phyloP scores from a whole-genome alignment of 2,797 vertebrate species.

The Buphagus erythrorhynchus region DNA sequence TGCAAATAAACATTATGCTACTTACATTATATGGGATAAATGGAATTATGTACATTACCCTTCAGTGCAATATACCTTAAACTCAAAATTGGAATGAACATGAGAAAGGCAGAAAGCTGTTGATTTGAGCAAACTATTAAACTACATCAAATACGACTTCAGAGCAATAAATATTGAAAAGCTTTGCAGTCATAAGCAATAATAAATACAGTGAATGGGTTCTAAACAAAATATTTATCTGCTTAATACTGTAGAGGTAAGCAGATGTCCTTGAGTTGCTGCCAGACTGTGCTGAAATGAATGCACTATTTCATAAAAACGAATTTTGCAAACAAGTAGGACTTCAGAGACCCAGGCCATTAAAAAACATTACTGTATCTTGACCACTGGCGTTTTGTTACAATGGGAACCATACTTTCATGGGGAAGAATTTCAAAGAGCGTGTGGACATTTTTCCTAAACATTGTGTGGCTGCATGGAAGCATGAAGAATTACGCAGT shows the following conservation, averaged over 20 bases:
- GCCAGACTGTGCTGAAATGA: conserved; percentile 30
- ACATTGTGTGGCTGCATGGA: conserved; percentile 1
- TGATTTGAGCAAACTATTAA: conserved; percentile 40
- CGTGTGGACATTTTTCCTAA: conserved; percentile 6
- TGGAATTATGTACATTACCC: not conserved
- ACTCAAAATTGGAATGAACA: not conserved
- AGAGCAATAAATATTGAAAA: conserved; percentile 38
- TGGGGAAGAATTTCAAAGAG: not conserved
- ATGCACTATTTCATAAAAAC: conserved; percentile 49
- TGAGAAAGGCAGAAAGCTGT: not conserved
- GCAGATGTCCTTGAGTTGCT: conserved; percentile 52
- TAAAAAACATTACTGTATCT: conserved; percentile 39
- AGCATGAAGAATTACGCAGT: not conserved
- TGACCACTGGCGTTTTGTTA: conserved; percentile 46
- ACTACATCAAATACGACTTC: conserved; percentile 28
- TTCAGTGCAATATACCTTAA: not conserved
- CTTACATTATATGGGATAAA: not conserved
- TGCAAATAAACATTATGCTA: not conserved
- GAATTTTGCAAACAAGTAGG: conserved; percentile 33
- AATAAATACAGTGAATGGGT: conserved; percentile 28
- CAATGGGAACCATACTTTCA: not conserved
- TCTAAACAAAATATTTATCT: conserved; percentile 60
- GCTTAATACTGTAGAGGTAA: conserved; percentile 49
- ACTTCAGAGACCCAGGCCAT: conserved; percentile 24
- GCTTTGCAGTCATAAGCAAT: conserved; percentile 5